phyloP scores from a whole-genome alignment of 2,797 vertebrate genomes.

The Todus mexicanus region DNA sequence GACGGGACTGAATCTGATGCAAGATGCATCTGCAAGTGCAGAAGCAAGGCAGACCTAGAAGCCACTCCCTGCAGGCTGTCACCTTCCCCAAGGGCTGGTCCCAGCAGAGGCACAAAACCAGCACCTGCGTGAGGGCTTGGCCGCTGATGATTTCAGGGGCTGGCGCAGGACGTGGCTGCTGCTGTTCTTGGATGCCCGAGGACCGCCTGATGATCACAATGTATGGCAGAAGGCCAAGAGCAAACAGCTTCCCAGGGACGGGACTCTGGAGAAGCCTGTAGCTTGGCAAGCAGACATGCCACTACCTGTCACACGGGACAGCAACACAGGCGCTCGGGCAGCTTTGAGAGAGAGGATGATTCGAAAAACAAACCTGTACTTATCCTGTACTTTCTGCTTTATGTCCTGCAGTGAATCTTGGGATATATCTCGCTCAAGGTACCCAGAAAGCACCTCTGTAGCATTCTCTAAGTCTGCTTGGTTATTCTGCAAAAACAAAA shows the following conservation, averaged over 20 bases:
- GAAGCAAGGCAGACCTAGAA: background rate
- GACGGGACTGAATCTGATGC: fast-evolving
- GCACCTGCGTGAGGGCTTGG: fast-evolving
- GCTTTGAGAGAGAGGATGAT: background rate
- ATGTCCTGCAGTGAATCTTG: conserved; percentile 99
- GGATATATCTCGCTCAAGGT: conserved; percentile 99
- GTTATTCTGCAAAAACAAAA: conserved; percentile 87
- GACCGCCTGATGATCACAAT: background rate
- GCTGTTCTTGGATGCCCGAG: background rate
- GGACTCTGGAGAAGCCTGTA: background rate
- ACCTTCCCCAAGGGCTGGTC: background rate
- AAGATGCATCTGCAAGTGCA: too few relatives aligned
- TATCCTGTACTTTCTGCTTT: conserved; percentile 99
- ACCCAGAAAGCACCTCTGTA: conserved; percentile 98
- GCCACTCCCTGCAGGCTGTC: background rate
- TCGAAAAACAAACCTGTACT: conserved; percentile 88
- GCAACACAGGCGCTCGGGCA: background rate
- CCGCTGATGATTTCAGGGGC: fast-evolving
- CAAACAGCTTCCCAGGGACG: background rate
- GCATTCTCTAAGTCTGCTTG: conserved; percentile 99
- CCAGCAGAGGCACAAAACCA: background rate
- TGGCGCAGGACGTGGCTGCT: fast-evolving
- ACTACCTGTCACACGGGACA: background rate
- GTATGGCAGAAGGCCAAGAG: background rate
- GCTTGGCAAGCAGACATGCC: background rate